phyloP scores from a whole-genome alignment of 2,888 invertebrate genomes.

The Dicycla oo region DNA sequence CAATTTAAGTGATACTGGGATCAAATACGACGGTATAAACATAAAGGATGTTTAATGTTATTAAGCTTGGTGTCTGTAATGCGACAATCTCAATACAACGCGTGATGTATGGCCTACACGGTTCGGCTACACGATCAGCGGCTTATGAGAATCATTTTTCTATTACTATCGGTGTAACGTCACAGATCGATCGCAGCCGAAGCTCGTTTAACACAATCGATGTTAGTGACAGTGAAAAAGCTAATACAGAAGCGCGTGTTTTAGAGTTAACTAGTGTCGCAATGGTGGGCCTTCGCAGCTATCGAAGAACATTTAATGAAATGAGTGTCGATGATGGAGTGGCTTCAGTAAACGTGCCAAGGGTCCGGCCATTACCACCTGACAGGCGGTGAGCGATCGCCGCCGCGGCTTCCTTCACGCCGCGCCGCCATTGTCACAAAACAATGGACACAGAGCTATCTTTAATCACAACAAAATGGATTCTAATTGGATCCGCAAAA shows the following conservation, averaged over 20 bases:
- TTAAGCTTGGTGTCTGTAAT: slow-evolving; percentile 22
- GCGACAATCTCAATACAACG: slow-evolving; percentile 23
- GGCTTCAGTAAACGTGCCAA: slow-evolving; percentile 73
- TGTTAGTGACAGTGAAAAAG: slow-evolving; percentile 67
- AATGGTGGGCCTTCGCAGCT: slow-evolving; percentile 75
- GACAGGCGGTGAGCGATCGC: slow-evolving; percentile 88
- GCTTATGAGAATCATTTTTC: slow-evolving; percentile 33
- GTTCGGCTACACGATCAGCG: slow-evolving; percentile 10
- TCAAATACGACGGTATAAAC: slow-evolving; percentile 18
- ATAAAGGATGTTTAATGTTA: slow-evolving; percentile 27
- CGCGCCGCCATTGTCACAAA: slow-evolving; percentile 82
- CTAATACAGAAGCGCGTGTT: slow-evolving; percentile 74
- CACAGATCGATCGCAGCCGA: slow-evolving; percentile 50
- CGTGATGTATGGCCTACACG: slow-evolving; percentile 37
- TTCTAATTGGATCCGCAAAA: slow-evolving; percentile 89
- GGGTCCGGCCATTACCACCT: slow-evolving; percentile 84
- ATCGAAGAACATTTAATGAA: slow-evolving; percentile 84
- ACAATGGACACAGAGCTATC: slow-evolving; percentile 87
- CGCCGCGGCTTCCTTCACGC: slow-evolving; percentile 77
- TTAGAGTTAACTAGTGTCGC: slow-evolving; percentile 80
- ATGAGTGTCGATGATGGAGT: slow-evolving; percentile 85
- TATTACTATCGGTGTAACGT: slow-evolving; percentile 31
- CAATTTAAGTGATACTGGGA: slow-evolving; percentile 2
- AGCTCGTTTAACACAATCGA: slow-evolving; percentile 62
- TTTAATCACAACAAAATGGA: slow-evolving; percentile 86